These are phyloP conservation scores for Acleris emargana DNA, from an alignment of 2,888 invertebrate genomes.

Conservation along the genomic window DNA sequence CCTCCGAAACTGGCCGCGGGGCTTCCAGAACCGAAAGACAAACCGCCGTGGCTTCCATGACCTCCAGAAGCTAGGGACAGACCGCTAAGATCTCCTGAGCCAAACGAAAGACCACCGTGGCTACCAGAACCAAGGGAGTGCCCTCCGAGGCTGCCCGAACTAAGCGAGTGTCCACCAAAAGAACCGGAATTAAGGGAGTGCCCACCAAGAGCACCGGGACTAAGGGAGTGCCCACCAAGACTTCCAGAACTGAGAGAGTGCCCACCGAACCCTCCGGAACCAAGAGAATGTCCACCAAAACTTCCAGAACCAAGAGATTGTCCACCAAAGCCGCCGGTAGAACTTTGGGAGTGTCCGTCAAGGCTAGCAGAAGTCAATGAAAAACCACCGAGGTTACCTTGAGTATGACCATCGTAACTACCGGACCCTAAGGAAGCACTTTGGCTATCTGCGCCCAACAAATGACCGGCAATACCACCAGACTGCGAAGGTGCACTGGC, in stretches of 20 bases:
- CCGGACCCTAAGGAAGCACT: conserved; percentile 37
- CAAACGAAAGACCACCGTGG: conserved; percentile 44
- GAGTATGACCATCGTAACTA: conserved; percentile 21
- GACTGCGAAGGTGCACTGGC: conserved; percentile 48
- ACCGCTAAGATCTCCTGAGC: conserved; percentile 34
- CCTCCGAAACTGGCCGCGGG: conserved; percentile 60
- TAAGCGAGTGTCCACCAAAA: conserved; percentile 40
- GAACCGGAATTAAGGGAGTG: conserved; percentile 40
- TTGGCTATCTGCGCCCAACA: conserved; percentile 4
- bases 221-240: conserved; percentile 42
- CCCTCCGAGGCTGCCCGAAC: conserved; percentile 14
- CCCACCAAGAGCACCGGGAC: conserved; percentile 13
- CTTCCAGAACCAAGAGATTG: conserved; percentile 7
- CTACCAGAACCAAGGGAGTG: conserved; percentile 40
- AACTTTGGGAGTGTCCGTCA: conserved; percentile 23
- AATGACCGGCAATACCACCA: conserved; percentile 44
- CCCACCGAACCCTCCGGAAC: conserved; percentile 17
- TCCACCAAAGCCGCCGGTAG: conserved; percentile 44
- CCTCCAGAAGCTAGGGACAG: conserved; percentile 39
- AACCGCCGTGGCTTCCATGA: conserved; percentile 40
- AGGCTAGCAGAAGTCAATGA: conserved; percentile 22
- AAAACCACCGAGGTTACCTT: conserved; percentile 45
- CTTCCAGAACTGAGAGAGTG: conserved; percentile 43
- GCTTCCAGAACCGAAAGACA: conserved; percentile 54
- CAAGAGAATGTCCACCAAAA: conserved; percentile 39